phyloP scores from a whole-genome alignment of 2,797 vertebrate genomes.

The Fringilla coelebs region DNA sequence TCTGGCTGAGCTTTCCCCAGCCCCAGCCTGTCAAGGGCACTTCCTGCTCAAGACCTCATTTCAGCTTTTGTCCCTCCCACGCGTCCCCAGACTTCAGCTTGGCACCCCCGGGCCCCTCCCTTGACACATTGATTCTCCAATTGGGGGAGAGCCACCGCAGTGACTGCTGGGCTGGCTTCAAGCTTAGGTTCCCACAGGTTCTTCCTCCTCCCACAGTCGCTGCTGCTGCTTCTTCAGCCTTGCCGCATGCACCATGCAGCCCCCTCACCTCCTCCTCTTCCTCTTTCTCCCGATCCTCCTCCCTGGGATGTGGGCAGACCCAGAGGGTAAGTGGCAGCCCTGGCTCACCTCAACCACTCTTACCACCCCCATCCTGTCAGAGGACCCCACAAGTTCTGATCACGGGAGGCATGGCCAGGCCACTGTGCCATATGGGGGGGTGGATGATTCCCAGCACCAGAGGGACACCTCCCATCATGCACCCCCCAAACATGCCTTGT shows the following conservation, averaged over 20 bases:
- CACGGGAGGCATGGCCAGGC: background rate
- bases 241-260: background rate
- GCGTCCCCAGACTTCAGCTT: accelerated
- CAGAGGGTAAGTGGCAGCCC: constrained; percentile 28
- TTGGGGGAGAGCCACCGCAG: background rate
- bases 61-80: background rate
- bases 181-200: accelerated
- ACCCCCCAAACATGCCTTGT: background rate
- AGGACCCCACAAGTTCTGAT: background rate
- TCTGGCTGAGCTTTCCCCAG: background rate
- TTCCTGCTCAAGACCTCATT: background rate
- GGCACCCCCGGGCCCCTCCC: background rate
- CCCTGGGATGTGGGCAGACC: background rate
- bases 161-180: background rate
- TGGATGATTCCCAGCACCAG: background rate
- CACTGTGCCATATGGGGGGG: background rate
- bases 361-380: accelerated
- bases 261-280: background rate
- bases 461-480: accelerated
- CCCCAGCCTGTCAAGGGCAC: accelerated
- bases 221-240: background rate
- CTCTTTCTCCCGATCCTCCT: background rate
- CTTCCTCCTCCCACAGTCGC: background rate
- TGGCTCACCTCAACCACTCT: background rate
- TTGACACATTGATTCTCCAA: accelerated